These are phyloP conservation scores for Tuta absoluta DNA, from an alignment of 2,888 invertebrate species.

Conservation along the genomic window DNA sequence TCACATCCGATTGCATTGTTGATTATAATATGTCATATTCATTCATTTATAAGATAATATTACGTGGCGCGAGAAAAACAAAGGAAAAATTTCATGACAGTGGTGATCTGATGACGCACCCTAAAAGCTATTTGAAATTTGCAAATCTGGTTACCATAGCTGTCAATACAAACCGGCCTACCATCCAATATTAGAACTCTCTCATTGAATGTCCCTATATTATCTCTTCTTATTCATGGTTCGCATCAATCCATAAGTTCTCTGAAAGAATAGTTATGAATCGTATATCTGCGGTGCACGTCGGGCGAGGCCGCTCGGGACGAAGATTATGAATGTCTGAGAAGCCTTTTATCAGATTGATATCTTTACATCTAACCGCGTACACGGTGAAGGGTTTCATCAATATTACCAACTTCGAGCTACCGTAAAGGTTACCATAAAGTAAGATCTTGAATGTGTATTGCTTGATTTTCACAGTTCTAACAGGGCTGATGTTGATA, in stretches of 20 bases:
- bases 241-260: slow-evolving; percentile 13
- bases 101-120: too few species aligned
- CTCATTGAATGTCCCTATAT: background rate
- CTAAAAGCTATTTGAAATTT: too few species aligned
- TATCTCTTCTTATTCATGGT: background rate
- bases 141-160: too few species aligned
- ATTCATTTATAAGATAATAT: too few species aligned
- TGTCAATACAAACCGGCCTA: too few species aligned
- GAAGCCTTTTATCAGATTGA: slow-evolving; percentile 30
- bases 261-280: slow-evolving; percentile 26
- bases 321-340: slow-evolving; percentile 30
- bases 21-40: too few species aligned
- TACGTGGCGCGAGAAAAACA: too few species aligned
- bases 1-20: too few species aligned
- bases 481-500: background rate
- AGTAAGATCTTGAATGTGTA: background rate
- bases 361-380: background rate
- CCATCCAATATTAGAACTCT: background rate
- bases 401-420: background rate
- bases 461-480: background rate
- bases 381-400: background rate
- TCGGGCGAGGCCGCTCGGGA: slow-evolving; percentile 24
- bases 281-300: slow-evolving; percentile 28
- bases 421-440: background rate
- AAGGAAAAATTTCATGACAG: too few species aligned